These are phyloP conservation scores for Chelidonichthys spinosus DNA, from an alignment of 2,797 vertebrate genomes.

Conservation along the genomic window DNA sequence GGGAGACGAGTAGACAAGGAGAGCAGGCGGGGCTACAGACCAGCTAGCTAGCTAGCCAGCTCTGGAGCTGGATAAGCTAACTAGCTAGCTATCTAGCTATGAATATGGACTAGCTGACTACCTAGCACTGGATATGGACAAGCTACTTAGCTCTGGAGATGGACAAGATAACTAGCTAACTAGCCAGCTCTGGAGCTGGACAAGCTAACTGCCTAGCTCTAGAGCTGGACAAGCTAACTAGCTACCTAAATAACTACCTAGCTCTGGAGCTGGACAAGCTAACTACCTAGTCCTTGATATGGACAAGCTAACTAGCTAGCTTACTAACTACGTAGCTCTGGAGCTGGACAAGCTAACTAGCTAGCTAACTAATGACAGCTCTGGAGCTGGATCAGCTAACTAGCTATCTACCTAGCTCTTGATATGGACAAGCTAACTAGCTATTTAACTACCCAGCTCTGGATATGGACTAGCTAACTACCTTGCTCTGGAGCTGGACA, in stretches of 20 bases:
- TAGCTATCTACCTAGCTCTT: no score
- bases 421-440: no score
- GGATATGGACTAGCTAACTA: no score
- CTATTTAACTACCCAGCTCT: no score
- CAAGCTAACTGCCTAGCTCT: neutral
- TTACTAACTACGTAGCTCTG: neutral
- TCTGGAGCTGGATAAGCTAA: neutral
- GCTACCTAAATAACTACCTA: neutral
- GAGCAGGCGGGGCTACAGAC: neutral
- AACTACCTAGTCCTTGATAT: neutral
- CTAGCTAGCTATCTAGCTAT: neutral
- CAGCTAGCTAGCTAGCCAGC: neutral
- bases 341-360: neutral
- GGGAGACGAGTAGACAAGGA: no score
- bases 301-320: neutral
- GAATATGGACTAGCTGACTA: neutral
- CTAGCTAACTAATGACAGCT: neutral
- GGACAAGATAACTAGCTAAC: neutral
- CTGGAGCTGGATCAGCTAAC: no score
- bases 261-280: neutral
- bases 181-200: neutral
- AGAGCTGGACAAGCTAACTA: neutral
- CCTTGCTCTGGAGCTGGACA: no score
- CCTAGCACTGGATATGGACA: neutral
- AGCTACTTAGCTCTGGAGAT: neutral